Percentiles rank a stretch among this genome's conserved stretches.
Evolutionary conservation across 2,888 invertebrate genomes (phyloP).

Genomic region (Rhagium mordax): DNA sequence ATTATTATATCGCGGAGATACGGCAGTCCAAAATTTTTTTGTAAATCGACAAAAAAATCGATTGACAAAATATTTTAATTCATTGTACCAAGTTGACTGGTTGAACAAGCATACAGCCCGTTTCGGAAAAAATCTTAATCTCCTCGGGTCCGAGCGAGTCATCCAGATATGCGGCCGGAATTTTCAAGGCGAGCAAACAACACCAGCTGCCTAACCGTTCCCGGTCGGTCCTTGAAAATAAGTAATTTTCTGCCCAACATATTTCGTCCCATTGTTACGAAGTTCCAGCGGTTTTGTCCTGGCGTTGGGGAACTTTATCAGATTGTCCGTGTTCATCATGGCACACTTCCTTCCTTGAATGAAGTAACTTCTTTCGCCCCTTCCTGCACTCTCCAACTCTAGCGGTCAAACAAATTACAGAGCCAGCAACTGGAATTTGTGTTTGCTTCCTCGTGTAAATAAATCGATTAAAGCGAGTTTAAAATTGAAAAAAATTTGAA

Average conservation of each 20-base stretch:
- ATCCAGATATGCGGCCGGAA: background rate
- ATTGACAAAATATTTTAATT: too few relatives aligned
- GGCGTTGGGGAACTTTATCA: background rate
- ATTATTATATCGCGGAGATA: too few relatives aligned
- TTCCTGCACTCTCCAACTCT: background rate
- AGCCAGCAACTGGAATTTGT: too few relatives aligned
- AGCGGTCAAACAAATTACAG: background rate
- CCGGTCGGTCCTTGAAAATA: background rate
- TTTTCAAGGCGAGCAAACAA: background rate
- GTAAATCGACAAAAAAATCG: too few relatives aligned
- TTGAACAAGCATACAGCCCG: too few relatives aligned
- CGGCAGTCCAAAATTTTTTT: too few relatives aligned
- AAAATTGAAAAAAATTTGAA: too few relatives aligned
- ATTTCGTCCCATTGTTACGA: background rate
- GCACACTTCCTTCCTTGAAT: background rate
- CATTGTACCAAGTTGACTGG: too few relatives aligned
- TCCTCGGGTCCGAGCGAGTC: background rate
- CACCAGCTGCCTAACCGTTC: background rate
- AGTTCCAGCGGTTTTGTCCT: background rate
- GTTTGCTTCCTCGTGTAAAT: too few relatives aligned
- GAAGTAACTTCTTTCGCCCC: background rate
- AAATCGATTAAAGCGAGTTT: too few relatives aligned
- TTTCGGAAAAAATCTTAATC: too few relatives aligned
- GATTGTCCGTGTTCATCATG: background rate
- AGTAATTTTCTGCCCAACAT: background rate